Evolutionary conservation across 2,797 vertebrate species (phyloP), one percentile per base, ranked within the genome.

Genomic region (Gadopsis marmoratus): DNA sequence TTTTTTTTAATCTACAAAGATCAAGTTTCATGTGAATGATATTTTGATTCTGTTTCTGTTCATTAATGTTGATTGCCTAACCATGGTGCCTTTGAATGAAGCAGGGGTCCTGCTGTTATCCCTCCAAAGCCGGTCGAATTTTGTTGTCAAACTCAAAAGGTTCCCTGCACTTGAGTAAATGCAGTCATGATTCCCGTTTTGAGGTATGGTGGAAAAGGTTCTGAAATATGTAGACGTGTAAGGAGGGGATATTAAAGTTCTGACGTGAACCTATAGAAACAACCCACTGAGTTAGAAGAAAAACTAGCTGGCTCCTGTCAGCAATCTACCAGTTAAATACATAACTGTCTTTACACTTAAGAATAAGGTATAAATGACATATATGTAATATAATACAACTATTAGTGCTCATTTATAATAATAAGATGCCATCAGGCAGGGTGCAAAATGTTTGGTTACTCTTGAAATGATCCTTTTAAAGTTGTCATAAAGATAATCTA

Each of bases 121-220:
- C 83, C 71, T 78, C 85, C 53, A 87, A 88, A 90, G 67, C 81
- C 77, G 21, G 50, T 71, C 85, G 77, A 90, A 86, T 87, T 89
- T 85, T 85, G 85, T 79, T 81, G 80, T 87, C 76, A 80, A 48
- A 78, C 80, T 66, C 66, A 47, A 74, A 71, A 66, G 2, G 7
- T 72, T 75, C 82, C 64, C 62, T 80, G 19, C 17, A 55, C 16
- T 7, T 1, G 6, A 59, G 64, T n/a, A 39, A 76, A 80, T 65
- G 29, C 51, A 21, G 43, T 65, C 23, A 43, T 5, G 35, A 45
- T 26, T 48, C 23, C 16, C 37, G 14, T 31, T 21, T 31, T 31
- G 21, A 43, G 53, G 0, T 1, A 13, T n/a, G 21, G 17, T 23
- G 59, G 17, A 59, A 62, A 65, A 67, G 4, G 14, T 33, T 17